These are phyloP conservation scores for Littorina saxatilis DNA, from an alignment of 1,140 invertebrate species.

Conservation along the genomic window DNA sequence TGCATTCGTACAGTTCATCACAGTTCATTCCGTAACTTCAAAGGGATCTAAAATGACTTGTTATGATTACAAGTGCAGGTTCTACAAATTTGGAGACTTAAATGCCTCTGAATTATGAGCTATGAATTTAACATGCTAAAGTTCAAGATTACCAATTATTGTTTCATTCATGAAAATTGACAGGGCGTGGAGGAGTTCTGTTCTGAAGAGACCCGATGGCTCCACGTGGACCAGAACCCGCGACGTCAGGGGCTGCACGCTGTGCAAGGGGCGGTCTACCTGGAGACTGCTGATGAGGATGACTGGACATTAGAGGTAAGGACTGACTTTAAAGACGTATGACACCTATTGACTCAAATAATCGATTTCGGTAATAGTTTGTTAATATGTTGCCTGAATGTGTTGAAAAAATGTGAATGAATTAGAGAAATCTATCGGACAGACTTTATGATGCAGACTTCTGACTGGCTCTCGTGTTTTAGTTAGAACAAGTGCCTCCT, in stretches of 20 bases:
- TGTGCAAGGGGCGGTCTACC: conserved; percentile 54
- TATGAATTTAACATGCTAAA: too few species aligned
- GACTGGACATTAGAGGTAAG: conserved; percentile 59
- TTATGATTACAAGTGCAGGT: too few species aligned
- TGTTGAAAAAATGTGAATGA: background rate
- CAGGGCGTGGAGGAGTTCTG: conserved; percentile 39
- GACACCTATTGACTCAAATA: conserved; percentile 3
- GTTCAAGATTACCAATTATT: too few species aligned
- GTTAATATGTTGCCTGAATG: too few species aligned
- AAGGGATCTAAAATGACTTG: too few species aligned
- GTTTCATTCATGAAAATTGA: too few species aligned
- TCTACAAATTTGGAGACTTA: too few species aligned
- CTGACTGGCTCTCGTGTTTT: conserved; percentile 43
- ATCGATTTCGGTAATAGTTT: background rate
- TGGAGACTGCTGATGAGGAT: conserved; percentile 48
- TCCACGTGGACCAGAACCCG: conserved; percentile 52
- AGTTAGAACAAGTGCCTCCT: background rate
- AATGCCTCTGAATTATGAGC: too few species aligned
- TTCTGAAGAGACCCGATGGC: conserved; percentile 34
- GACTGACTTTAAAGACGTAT: conserved; percentile 38
- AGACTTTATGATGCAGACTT: too few species aligned
- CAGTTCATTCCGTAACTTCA: too few species aligned
- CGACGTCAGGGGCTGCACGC: conserved; percentile 49
- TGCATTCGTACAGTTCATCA: too few species aligned
- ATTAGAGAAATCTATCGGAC: too few species aligned